These are phyloP conservation scores for Cantharis lateralis DNA, from an alignment of 2,888 invertebrate genomes.

Conservation along the genomic window DNA sequence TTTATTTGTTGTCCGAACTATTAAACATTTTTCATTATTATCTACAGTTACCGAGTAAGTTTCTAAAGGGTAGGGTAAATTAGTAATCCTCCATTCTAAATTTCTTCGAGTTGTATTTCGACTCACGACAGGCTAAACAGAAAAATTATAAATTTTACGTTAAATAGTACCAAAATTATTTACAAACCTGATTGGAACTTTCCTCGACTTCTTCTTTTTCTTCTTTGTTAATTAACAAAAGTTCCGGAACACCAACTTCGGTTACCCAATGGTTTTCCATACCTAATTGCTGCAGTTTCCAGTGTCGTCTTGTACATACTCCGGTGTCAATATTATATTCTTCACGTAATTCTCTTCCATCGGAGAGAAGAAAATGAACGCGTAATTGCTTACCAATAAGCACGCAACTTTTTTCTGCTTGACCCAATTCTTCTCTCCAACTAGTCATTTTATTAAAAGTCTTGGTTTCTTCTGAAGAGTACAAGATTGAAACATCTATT, in stretches of 20 bases:
- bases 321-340: neutral
- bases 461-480: neutral
- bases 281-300: neutral
- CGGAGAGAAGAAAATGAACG: neutral
- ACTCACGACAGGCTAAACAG: conserved; percentile 69
- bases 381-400: neutral
- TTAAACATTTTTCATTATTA: conserved; percentile 65
- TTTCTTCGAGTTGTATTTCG: conserved; percentile 75
- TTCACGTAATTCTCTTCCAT: neutral
- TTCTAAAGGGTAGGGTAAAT: conserved; percentile 74
- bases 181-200: neutral
- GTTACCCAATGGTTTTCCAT: neutral
- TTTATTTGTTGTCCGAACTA: conserved; percentile 77
- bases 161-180: neutral
- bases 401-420: neutral
- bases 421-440: neutral
- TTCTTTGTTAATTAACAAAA: neutral
- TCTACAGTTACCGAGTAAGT: conserved; percentile 72
- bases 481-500: neutral
- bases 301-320: neutral
- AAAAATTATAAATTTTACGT: neutral
- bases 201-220: neutral
- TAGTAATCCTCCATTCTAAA: conserved; percentile 83
- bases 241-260: neutral
- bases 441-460: neutral